Conservation (phyloP, 1,140 invertebrate genomes). For the Anagrus nilaparvatae region DNA sequence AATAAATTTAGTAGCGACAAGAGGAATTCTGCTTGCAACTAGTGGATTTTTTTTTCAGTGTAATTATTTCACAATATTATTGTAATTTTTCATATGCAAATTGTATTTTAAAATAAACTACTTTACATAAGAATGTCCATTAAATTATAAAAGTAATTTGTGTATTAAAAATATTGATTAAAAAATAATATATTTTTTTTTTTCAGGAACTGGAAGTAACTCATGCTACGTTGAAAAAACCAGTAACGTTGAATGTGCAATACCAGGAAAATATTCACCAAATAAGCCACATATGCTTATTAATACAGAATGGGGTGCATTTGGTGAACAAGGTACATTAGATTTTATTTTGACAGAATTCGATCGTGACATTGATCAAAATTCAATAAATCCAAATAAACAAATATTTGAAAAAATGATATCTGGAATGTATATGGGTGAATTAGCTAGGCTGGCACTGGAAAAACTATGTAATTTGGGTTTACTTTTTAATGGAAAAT, state of each 20-base stretch:
- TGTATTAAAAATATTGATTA: constrained; percentile 1
- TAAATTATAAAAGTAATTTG: neutral
- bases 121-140: no score
- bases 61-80: neutral
- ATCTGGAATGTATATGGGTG: constrained; percentile 88
- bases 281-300: constrained; percentile 73
- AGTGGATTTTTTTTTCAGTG: no score
- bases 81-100: neutral
- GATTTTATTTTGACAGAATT: constrained; percentile 85
- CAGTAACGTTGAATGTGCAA: constrained; percentile 49
- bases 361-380: constrained; percentile 74
- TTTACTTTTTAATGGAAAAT: constrained; percentile 63
- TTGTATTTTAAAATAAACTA: neutral
- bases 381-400: constrained; percentile 67
- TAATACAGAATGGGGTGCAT: constrained; percentile 96
- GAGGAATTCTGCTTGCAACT: no score
- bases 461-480: constrained; percentile 67
- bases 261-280: constrained; percentile 49
- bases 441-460: constrained; percentile 65
- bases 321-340: constrained; percentile 80
- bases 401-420: constrained; percentile 92
- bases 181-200: constrained; percentile 14
- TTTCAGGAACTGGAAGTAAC: constrained; percentile 87
- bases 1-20: neutral
- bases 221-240: constrained; percentile 94